These are phyloP conservation scores for Bungarus multicinctus DNA, from an alignment of 2,113 vertebrate genomes.

Conservation along the genomic window DNA sequence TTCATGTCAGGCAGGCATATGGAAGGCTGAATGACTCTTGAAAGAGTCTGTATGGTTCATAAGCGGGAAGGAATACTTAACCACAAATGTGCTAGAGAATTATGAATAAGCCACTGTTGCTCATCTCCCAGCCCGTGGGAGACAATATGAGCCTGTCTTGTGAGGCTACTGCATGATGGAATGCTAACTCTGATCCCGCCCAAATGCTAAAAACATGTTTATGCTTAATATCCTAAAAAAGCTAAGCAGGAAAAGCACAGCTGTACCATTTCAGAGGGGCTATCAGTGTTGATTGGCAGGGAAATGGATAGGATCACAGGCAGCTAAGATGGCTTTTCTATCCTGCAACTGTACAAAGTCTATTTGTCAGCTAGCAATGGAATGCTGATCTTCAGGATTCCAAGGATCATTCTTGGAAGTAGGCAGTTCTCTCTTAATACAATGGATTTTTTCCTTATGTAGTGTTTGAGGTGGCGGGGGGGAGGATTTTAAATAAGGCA, in stretches of 20 bases:
- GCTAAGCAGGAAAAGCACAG: too few relatives aligned
- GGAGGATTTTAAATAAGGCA: background rate
- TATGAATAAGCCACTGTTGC: background rate
- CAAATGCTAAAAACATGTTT: background rate
- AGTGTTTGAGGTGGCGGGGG: background rate
- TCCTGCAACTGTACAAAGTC: background rate
- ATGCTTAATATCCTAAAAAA: background rate
- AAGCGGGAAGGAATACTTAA: background rate
- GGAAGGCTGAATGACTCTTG: background rate
- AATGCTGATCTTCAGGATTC: constrained; percentile 24
- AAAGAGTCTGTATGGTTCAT: background rate
- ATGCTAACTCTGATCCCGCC: background rate
- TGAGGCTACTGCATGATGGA: background rate
- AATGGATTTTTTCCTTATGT: background rate
- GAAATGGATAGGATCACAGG: constrained; percentile 2
- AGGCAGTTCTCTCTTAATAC: background rate
- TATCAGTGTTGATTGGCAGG: background rate
- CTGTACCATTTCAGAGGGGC: background rate
- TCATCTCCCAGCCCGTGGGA: background rate
- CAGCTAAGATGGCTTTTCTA: background rate
- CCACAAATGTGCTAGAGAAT: background rate
- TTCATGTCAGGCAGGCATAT: background rate
- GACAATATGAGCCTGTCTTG: background rate
- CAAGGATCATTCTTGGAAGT: background rate
- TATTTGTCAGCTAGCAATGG: constrained; percentile 8